Evolutionary conservation across 2,888 invertebrate genomes (phyloP).

Genomic region (Didymodactylos carnosus): DNA sequence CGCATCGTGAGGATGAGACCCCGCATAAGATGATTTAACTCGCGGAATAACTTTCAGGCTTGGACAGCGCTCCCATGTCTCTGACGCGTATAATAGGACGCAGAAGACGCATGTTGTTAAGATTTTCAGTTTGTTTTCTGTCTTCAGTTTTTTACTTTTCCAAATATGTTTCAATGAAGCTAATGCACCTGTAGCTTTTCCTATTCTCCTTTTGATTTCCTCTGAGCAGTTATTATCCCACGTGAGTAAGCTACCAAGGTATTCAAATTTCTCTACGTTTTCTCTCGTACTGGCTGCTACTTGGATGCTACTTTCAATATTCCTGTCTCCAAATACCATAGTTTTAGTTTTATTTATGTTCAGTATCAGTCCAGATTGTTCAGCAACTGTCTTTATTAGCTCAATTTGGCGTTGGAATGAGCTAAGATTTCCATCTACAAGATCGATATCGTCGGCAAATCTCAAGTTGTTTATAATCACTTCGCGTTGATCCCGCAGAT

Average conservation of each 20-base stretch:
- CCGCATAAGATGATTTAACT: no score
- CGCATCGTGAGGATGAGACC: no score
- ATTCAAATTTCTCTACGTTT: neutral
- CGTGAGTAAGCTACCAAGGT: neutral
- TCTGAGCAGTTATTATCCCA: no score
- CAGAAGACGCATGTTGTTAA: no score
- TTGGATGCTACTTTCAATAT: neutral
- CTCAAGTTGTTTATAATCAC: neutral
- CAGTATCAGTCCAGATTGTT: neutral
- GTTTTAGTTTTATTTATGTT: neutral
- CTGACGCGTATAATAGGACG: no score
- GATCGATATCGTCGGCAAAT: neutral
- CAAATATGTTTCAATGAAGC: neutral
- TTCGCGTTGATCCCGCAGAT: neutral
- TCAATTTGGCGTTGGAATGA: neutral
- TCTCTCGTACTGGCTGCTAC: neutral
- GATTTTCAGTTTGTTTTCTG: neutral
- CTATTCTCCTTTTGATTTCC: neutral
- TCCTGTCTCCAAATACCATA: neutral
- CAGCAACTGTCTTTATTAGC: neutral
- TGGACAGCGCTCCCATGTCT: no score
- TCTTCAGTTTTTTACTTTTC: neutral
- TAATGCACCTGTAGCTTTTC: no score
- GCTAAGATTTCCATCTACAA: neutral
- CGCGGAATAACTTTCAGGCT: no score